Conservation (phyloP, 2,113 vertebrate species). For the Recurvirostra avosetta region DNA sequence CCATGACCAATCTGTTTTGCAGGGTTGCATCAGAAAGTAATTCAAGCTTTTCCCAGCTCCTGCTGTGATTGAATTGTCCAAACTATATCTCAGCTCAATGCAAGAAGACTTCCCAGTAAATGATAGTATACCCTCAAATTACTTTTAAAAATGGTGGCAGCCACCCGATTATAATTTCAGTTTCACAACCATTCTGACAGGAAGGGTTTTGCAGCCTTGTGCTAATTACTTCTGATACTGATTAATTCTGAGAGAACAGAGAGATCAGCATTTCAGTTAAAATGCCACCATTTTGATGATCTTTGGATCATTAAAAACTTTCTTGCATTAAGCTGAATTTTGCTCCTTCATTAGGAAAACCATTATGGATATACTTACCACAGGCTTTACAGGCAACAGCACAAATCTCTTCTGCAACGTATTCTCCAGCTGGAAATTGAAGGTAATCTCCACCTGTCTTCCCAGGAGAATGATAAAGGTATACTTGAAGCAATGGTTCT, state of each 20-base stretch:
- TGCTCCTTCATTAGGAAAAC: not conserved
- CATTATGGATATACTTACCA: conserved; percentile 74
- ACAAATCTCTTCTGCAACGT: conserved; percentile 90
- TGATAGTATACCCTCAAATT: not conserved
- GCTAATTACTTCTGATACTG: not conserved
- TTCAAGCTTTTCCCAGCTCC: not conserved
- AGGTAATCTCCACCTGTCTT: conserved; percentile 71
- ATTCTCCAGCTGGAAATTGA: conserved; percentile 82
- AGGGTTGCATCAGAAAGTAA: not conserved
- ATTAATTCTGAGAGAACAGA: not conserved
- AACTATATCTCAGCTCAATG: not conserved
- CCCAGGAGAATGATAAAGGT: conserved; percentile 81
- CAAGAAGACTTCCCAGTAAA: not conserved
- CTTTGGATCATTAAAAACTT: not conserved
- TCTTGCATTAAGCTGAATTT: not conserved
- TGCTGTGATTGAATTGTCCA: not conserved
- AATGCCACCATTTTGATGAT: not conserved
- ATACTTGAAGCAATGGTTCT: conserved; percentile 77
- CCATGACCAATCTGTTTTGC: not conserved
- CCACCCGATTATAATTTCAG: not conserved
- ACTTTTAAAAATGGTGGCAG: not conserved
- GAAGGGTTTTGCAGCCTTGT: not conserved
- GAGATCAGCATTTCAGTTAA: not conserved
- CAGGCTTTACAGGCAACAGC: conserved; percentile 87
- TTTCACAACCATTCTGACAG: not conserved